Evolutionary conservation across 2,113 vertebrate genomes (phyloP).

Genomic region (Phainopepla nitens): DNA sequence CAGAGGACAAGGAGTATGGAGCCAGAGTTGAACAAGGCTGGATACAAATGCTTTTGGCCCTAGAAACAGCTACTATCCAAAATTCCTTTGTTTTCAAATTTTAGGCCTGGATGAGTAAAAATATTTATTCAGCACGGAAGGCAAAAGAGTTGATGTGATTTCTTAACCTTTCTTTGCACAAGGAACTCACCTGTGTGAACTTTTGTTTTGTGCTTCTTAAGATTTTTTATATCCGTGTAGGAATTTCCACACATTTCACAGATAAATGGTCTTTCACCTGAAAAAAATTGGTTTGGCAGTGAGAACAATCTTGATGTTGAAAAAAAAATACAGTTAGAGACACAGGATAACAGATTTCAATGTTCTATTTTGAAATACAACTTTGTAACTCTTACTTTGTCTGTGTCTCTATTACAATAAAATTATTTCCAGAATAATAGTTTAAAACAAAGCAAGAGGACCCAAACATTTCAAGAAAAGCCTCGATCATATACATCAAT

Average conservation of each 20-base stretch:
- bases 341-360: background rate
- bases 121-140: background rate
- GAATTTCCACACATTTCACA: conserved; percentile 95
- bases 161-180: background rate
- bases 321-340: background rate
- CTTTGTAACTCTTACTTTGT: background rate
- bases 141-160: background rate
- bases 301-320: background rate
- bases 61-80: background rate
- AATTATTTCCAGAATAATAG: background rate
- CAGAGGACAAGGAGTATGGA: background rate
- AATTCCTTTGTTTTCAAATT: background rate
- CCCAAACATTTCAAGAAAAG: background rate
- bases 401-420: background rate
- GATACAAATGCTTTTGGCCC: background rate
- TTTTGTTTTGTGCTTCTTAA: conserved; percentile 95
- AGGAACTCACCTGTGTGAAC: conserved; percentile 83
- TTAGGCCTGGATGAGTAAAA: background rate
- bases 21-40: background rate
- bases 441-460: background rate
- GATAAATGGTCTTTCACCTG: conserved; percentile 92
- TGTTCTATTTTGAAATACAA: background rate
- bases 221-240: conserved; percentile 93
- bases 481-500: background rate
- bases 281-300: conserved; percentile 15